Base-by-base conservation (phyloP, 2,888 invertebrate species). In the Dexiosoma caninum region DNA sequence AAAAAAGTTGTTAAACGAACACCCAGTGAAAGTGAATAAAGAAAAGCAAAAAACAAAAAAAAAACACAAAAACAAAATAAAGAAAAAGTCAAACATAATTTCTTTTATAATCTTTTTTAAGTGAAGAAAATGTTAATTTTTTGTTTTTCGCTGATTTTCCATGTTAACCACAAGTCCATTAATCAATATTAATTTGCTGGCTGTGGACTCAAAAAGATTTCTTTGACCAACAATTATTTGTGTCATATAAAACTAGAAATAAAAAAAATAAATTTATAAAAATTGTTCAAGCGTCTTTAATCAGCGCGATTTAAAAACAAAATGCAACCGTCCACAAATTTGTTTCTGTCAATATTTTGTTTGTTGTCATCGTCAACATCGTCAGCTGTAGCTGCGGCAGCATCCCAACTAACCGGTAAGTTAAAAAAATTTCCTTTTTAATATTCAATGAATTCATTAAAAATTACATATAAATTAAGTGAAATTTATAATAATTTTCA, bases 1-100 rank as follows among this genome's bases (percentile, higher is more conserved):
- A 57, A 57, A 55, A 64, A 51, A 32, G 23, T n/a, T 14, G 12
- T n/a, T 35, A 42, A 64, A 64, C 35, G 32, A 35, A 46, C 27
- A 51, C 59, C 35, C 70, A 75, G 80, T 71, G 80, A 80, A 80
- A 80, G 80, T 80, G 70, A 51, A 76, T 21, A 49, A 42, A 46
- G 23, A 37, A 51, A 32, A 74, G 16, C n/a, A 30, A 69, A 55
- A 40, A 37, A 44, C 37, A 64, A n/a, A n/a, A n/a, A n/a, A n/a
- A n/a, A n/a, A n/a, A n/a, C n/a, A n/a, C n/a, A n/a, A n/a, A n/a
- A n/a, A n/a, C n/a, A n/a, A n/a, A n/a, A n/a, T n/a, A n/a, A n/a
- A n/a, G n/a, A n/a, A n/a, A n/a, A n/a, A n/a, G n/a, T n/a, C n/a
- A n/a, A n/a, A n/a, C n/a, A n/a, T 57, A 62, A 67, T 69, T 62